Evolutionary conservation across 1,140 invertebrate genomes (phyloP), one percentile per base, ranked within the genome.

Genomic region (Carposina sasakii): DNA sequence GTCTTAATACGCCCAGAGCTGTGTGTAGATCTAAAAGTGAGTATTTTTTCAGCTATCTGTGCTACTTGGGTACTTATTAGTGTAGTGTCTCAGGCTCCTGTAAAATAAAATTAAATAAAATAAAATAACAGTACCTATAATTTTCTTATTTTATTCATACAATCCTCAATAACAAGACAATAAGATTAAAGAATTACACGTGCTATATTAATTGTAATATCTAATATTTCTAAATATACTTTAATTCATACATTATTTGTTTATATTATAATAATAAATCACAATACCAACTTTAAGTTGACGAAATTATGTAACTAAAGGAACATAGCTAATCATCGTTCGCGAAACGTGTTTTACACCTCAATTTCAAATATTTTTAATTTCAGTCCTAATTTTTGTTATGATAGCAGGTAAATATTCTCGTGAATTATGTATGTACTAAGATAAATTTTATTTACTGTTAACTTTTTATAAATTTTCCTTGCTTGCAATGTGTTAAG

Each of bases 241-340:
- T 73, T 68, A 71, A 71, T 72, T 66, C 66, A 68, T 77, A 70
- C 63, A 67, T 60, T 47, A 74, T 72, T 61, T 65, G 71, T 39
- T 12, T 28, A 28, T 28, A 28, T 62, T 76, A n/a, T n/a, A n/a
- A 71, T 64, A 60, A 67, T 69, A 77, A 78, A 83, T 78, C 76
- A 81, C 78, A 82, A 73, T 76, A 76, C 62, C 79, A 83, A 81
- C 76, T 83, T 83, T 76, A 20, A 81, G 79, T 77, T 79, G 75
- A 76, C 67, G 63, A 77, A 72, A 78, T 71, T 69, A 72, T 75
- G 75, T 57, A 77, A 81, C 64, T 77, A 76, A 79, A 83, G 73
- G 76, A 78, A 81, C 75, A 73, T 71, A 73, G 60, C 69, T 74
- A 75, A 67, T 61, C 53, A 60, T 65, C 65, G 54, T 63, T 65